Evolutionary conservation across 2,888 invertebrate genomes (phyloP), one percentile per base, ranked within the genome.

Genomic region (Carcina quercana): DNA sequence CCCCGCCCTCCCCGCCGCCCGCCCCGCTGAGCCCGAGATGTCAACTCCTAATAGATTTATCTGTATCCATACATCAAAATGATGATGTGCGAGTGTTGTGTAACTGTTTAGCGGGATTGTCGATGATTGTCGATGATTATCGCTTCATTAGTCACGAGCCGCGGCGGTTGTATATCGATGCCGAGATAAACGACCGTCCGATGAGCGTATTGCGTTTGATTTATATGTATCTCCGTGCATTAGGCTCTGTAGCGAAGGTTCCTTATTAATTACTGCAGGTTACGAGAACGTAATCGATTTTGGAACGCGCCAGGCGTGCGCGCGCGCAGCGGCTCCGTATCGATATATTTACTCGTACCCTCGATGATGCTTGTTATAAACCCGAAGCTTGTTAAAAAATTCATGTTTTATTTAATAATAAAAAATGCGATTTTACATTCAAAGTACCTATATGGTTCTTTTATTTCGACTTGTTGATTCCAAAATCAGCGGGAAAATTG

Each of bases 11-110:
- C 25, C 35, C 52, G 22, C 27, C 10, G 13, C 45, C 49, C 46
- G 38, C 34, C 32, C 30, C 19, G 22, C 35, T 47, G 14, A 62
- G 65, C 68, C 65, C 61, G 51, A 72, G 69, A 66, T 61, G 69
- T 72, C 72, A 65, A 51, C 59, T 50, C 53, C 53, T 76, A 78
- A 80, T 78, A 78, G 78, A 79, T 79, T 76, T 79, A 78, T 75
- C 72, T 64, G 48, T 39, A 36, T 43, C 48, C 54, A 60, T 68
- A 50, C 66, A 70, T 70, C 71, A 63, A 63, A 47, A 54, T 59
- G 58, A 60, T 55, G 58, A 50, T 49, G 57, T 53, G 59, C 47
- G 49, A 53, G 56, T 59, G 62, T 61, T 66, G 62, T 60, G 54
- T 53, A 54, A 53, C 42, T 47, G 36, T 47, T 24, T 24, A 49